Base-by-base conservation (phyloP, 2,888 invertebrate genomes). In the Nephrotoma guestfalica region DNA sequence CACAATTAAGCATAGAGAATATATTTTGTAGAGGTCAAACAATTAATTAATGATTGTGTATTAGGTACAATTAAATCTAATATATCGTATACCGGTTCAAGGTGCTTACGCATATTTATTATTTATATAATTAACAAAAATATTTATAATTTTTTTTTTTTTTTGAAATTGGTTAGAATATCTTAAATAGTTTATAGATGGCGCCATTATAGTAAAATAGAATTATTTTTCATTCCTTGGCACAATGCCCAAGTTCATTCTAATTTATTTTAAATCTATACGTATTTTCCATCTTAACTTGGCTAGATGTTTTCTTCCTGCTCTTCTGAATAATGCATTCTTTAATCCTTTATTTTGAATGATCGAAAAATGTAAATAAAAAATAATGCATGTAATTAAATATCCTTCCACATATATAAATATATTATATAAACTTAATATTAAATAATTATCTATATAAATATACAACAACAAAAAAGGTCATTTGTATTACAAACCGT, bases 401-500 rank as follows among this genome's bases (percentile, higher is more conserved):
- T 71, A 71, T 71, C 71, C 71, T 85, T 85, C 41, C 42, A 42
- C 41, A 30, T 30, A 30, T 30, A 30, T 30, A 30, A 30, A 30
- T 30, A 30, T 30, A 30, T 30, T 30, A 30, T 30, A 30, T 30
- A 30, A 30, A 30, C 30, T 30, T 30, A 30, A 71, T 71, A 71
- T 47, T 15, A 15, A 30, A 51, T 51, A 6, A 6, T 6, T 51
- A 15, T 11, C 4, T 51, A 15, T 51, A 51, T 9, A n/a, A 11
- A 47, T 47, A 47, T 6, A 47, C 13, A 6, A 43, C 43, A 4
- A 41, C 30, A 9, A 84, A 84, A 41, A 4, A 93, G 93, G 93
- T 93, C 93, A 88, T 93, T 93, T 91, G 92, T 93, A 88, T 93
- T 93, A 57, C 93, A 93, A 92, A 93, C 93, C 71, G 93, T 93